A percentile compares a stretch with the other conserved stretches of the same genome.
Conservation (phyloP, 1,140 invertebrate genomes). For the Meteorus sp. region DNA sequence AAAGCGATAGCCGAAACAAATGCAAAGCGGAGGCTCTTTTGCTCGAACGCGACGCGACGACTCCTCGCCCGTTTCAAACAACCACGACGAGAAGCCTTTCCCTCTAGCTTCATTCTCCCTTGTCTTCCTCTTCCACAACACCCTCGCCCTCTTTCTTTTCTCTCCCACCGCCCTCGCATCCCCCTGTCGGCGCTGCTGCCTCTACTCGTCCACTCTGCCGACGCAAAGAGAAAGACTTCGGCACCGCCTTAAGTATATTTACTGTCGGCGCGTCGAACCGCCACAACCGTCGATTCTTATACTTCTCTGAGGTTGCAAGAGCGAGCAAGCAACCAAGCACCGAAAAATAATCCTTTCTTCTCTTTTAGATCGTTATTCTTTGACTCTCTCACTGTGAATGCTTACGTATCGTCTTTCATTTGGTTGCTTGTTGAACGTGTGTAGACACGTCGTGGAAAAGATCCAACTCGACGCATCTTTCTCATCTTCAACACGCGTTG, state of each 20-base stretch:
- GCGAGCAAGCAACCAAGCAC: no score
- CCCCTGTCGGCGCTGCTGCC: constrained; percentile 24
- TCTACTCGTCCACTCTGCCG: no score
- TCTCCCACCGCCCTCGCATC: constrained; percentile 1
- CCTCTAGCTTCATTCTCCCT: constrained; percentile 29
- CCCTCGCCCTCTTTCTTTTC: constrained; percentile 3
- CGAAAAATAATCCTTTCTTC: not conserved
- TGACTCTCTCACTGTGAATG: no score
- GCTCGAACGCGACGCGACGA: not conserved
- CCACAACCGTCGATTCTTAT: constrained; percentile 7
- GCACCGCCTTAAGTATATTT: constrained; percentile 48
- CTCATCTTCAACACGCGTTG: no score
- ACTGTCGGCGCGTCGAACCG: constrained; percentile 37
- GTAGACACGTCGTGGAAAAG: no score
- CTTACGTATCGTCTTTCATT: no score
- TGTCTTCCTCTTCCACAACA: not conserved
- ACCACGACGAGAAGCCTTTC: not conserved
- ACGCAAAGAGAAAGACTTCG: no score
- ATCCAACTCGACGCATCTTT: no score
- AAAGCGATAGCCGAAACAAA: constrained; percentile 19
- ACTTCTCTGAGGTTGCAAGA: no score
- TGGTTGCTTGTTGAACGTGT: no score
- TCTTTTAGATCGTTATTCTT: not conserved
- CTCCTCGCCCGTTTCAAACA: no score
- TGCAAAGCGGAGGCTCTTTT: constrained; percentile 12